Percentiles rank a stretch among this genome's conserved stretches.
Conservation (phyloP, 2,888 invertebrate genomes). For the Troides oblongomaculatus region DNA sequence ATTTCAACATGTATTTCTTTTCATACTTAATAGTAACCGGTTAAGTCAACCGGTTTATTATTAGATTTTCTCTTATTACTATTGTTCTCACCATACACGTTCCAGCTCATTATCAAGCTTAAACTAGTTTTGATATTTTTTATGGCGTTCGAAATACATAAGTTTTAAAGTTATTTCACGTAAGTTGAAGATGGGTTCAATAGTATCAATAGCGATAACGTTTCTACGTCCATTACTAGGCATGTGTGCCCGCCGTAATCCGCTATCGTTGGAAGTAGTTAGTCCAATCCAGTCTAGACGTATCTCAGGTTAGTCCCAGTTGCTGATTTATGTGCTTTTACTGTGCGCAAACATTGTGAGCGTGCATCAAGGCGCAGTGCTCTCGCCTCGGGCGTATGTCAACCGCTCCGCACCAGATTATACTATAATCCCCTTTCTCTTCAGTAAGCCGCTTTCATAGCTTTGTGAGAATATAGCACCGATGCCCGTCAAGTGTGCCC, state of each 20-base stretch:
- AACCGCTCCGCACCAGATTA: constrained; percentile 72
- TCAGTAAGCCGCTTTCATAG: constrained; percentile 74
- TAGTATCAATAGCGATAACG: too few relatives aligned
- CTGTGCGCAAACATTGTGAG: constrained; percentile 45
- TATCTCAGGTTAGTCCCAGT: constrained; percentile 31
- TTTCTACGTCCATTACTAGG: background rate
- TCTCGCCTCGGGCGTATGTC: constrained; percentile 66
- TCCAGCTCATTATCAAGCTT: too few relatives aligned
- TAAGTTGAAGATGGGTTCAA: too few relatives aligned
- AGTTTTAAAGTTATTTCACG: too few relatives aligned
- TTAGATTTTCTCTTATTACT: too few relatives aligned
- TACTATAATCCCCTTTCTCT: constrained; percentile 73
- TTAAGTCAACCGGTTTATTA: too few relatives aligned
- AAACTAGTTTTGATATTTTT: too few relatives aligned
- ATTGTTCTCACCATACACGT: too few relatives aligned
- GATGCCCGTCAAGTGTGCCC: constrained; percentile 69
- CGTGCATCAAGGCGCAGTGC: constrained; percentile 32
- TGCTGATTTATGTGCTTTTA: constrained; percentile 45
- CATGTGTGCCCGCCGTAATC: constrained; percentile 16
- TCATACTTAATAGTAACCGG: too few relatives aligned
- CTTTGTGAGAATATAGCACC: constrained; percentile 66
- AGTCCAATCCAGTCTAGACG: constrained; percentile 36
- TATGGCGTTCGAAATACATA: too few relatives aligned
- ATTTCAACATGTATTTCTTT: too few relatives aligned
- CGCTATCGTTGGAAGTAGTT: constrained; percentile 33